Percentiles rank a stretch among this genome's conserved stretches.
Conservation (phyloP, 2,888 invertebrate genomes). For the Tetragonula carbonaria region DNA sequence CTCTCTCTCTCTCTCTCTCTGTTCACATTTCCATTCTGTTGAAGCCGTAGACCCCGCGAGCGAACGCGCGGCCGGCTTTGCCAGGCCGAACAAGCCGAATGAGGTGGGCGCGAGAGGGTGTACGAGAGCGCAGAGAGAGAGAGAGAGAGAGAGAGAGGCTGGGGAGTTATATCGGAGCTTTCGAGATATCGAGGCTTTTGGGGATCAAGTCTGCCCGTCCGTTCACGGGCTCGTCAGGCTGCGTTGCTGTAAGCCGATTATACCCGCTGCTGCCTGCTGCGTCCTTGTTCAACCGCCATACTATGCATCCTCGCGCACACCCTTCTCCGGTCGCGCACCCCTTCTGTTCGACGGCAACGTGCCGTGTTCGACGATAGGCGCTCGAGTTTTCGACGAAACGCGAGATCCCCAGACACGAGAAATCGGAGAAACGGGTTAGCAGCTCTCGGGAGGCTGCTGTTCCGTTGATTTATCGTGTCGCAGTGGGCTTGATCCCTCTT, state of each 20-base stretch:
- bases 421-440: slow-evolving; percentile 2
- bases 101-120: background rate
- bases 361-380: slow-evolving; percentile 29
- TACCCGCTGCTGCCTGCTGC: slow-evolving; percentile 67
- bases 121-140: background rate
- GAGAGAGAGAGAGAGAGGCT: background rate
- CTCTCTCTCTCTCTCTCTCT: background rate
- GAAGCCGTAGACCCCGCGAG: slow-evolving; percentile 38
- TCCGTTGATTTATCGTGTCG: background rate
- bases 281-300: slow-evolving; percentile 32
- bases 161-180: slow-evolving; percentile 67
- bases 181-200: slow-evolving; percentile 72
- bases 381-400: slow-evolving; percentile 27
- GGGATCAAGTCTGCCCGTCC: slow-evolving; percentile 77
- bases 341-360: slow-evolving; percentile 16
- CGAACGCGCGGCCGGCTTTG: slow-evolving; percentile 13
- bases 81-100: slow-evolving; percentile 10
- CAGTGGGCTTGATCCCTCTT: background rate
- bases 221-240: slow-evolving; percentile 73
- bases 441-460: background rate
- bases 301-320: background rate
- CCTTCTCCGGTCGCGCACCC: background rate
- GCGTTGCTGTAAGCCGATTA: slow-evolving; percentile 81
- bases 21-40: slow-evolving; percentile 55
- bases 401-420: background rate